A percentile compares a stretch with the other conserved stretches of the same genome.
phyloP scores from a whole-genome alignment of 2,113 vertebrate species.

The Kryptolebias marmoratus region DNA sequence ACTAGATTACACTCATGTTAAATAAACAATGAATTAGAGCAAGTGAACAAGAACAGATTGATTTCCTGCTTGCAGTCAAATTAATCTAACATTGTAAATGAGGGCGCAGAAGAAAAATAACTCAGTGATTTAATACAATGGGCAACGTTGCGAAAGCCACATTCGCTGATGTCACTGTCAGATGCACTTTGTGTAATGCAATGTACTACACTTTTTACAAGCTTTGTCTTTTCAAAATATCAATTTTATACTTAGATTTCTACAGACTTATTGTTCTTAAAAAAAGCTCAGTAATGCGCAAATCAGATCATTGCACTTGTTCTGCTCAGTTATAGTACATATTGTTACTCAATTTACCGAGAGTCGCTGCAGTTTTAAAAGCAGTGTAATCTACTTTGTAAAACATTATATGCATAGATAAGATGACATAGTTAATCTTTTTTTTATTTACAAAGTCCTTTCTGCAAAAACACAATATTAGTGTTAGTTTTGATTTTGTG shows the following conservation, averaged over 20 bases:
- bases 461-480: constrained; percentile 16
- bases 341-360: too few relatives aligned
- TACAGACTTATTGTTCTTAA: constrained; percentile 19
- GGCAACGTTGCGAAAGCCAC: constrained; percentile 31
- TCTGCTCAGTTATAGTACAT: neutral
- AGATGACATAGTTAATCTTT: constrained; percentile 10
- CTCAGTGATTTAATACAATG: constrained; percentile 28
- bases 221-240: constrained; percentile 17
- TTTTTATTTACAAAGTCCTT: neutral
- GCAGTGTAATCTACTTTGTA: neutral
- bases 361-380: constrained; percentile 3
- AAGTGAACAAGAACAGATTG: constrained; percentile 52
- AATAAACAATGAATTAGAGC: constrained; percentile 68
- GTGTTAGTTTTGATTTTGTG: neutral
- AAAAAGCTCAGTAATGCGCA: constrained; percentile 4
- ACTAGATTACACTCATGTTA: constrained; percentile 56
- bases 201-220: constrained; percentile 28
- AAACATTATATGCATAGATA: neutral
- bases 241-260: constrained; percentile 19
- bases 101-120: constrained; percentile 9
- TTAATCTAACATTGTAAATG: constrained; percentile 51
- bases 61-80: constrained; percentile 59
- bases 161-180: constrained; percentile 48
- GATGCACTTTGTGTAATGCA: constrained; percentile 27
- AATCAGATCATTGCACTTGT: constrained; percentile 40